Percentiles rank a stretch among this genome's conserved stretches.
These are phyloP conservation scores for Leptinotarsa juncta DNA, from an alignment of 2,888 invertebrate species.

Conservation along the genomic window DNA sequence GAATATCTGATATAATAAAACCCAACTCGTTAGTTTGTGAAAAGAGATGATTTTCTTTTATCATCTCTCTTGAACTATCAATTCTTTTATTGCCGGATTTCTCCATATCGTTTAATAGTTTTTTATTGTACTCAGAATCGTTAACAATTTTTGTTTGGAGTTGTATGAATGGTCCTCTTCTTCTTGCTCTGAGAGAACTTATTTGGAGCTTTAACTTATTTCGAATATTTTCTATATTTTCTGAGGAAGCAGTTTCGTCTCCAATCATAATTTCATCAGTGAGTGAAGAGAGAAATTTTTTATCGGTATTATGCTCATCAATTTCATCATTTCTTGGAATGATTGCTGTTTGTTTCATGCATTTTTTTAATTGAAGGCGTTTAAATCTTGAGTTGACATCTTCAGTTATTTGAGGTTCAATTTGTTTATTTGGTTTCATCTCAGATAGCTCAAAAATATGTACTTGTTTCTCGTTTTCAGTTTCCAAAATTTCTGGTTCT, in stretches of 20 bases:
- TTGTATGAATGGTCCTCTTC: slow-evolving; percentile 46
- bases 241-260: not conserved
- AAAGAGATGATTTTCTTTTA: slow-evolving; percentile 27
- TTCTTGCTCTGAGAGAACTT: slow-evolving; percentile 51
- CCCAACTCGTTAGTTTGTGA: slow-evolving; percentile 46
- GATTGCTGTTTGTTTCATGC: not conserved
- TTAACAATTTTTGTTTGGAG: slow-evolving; percentile 31
- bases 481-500: not conserved
- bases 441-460: not conserved
- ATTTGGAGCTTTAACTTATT: slow-evolving; percentile 54
- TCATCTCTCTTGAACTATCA: not conserved
- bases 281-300: not conserved
- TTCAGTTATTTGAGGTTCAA: not conserved
- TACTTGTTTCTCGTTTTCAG: not conserved
- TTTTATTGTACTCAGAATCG: slow-evolving; percentile 29
- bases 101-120: slow-evolving; percentile 15
- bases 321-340: not conserved
- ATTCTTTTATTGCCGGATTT: not conserved
- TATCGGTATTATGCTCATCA: not conserved
- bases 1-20: slow-evolving; percentile 42
- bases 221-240: slow-evolving; percentile 49
- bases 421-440: not conserved
- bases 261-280: slow-evolving; percentile 1
- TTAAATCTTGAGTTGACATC: too few relatives aligned
- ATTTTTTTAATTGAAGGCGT: too few relatives aligned